phyloP scores from a whole-genome alignment of 2,113 vertebrate genomes.

The sheep (Ovis aries) region DNA sequence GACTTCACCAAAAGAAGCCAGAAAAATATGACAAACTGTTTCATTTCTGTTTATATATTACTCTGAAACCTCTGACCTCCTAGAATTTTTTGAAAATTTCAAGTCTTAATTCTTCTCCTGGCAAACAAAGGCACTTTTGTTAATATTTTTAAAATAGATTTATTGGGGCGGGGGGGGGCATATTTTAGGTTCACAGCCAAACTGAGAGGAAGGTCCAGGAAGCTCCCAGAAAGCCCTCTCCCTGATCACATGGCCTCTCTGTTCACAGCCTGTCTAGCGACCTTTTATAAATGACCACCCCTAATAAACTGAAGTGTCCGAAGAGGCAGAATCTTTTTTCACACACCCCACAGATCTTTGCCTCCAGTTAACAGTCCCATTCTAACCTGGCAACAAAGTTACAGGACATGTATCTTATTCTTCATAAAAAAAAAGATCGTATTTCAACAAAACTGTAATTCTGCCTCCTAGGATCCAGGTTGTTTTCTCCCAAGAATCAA shows the following conservation, averaged over 20 bases:
- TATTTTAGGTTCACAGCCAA: not conserved
- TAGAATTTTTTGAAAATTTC: not conserved
- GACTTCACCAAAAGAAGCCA: not conserved
- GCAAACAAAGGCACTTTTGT: not conserved
- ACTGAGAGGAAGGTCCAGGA: not conserved
- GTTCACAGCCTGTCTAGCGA: not conserved
- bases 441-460: not conserved
- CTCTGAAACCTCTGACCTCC: not conserved
- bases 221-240: not conserved
- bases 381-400: not conserved
- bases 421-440: not conserved
- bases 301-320: not conserved
- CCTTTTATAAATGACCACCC: not conserved
- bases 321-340: not conserved
- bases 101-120: not conserved
- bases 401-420: not conserved
- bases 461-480: not conserved
- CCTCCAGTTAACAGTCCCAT: not conserved
- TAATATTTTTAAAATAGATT: not conserved
- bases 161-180: too few species aligned
- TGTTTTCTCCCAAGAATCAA: not conserved
- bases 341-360: not conserved
- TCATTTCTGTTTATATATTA: not conserved
- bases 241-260: not conserved
- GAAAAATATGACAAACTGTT: not conserved